A percentile compares a stretch with the other conserved stretches of the same genome.
These are phyloP conservation scores for Erebia epiphron DNA, from an alignment of 2,888 invertebrate genomes.

Conservation along the genomic window DNA sequence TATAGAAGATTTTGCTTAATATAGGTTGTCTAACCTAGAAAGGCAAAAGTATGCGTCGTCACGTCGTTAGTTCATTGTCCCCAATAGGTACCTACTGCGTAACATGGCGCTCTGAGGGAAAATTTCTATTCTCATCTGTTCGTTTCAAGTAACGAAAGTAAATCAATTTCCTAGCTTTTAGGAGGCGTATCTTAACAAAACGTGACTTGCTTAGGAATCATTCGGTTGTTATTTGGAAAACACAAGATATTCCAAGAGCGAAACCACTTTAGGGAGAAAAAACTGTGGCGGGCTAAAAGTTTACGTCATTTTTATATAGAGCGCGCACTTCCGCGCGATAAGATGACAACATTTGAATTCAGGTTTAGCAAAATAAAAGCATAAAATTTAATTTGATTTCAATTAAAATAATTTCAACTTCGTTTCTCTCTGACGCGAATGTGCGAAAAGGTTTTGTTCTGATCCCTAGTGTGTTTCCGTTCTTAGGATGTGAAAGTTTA, in stretches of 20 bases:
- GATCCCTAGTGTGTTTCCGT: too few relatives aligned
- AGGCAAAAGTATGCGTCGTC: conserved; percentile 10
- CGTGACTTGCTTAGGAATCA: neutral
- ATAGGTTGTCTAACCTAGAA: conserved; percentile 11
- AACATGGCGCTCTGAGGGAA: neutral
- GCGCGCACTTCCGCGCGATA: too few relatives aligned
- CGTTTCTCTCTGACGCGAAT: too few relatives aligned
- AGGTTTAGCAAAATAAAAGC: too few relatives aligned
- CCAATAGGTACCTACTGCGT: conserved; percentile 3
- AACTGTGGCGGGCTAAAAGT: too few relatives aligned
- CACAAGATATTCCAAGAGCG: neutral
- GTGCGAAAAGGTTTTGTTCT: too few relatives aligned
- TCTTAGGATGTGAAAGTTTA: too few relatives aligned
- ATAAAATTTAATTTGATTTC: too few relatives aligned
- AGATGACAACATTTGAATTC: too few relatives aligned
- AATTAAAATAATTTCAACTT: too few relatives aligned
- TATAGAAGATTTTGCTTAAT: neutral
- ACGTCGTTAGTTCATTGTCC: conserved; percentile 16
- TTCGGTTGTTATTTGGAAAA: neutral
- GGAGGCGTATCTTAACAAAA: neutral
- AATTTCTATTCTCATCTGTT: conserved; percentile 1
- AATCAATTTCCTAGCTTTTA: neutral
- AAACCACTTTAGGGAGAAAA: neutral
- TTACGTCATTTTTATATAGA: too few relatives aligned
- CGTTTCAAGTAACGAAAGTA: neutral